These are phyloP conservation scores for Aproaerema taeniolella DNA, from an alignment of 2,888 invertebrate species.

Conservation along the genomic window DNA sequence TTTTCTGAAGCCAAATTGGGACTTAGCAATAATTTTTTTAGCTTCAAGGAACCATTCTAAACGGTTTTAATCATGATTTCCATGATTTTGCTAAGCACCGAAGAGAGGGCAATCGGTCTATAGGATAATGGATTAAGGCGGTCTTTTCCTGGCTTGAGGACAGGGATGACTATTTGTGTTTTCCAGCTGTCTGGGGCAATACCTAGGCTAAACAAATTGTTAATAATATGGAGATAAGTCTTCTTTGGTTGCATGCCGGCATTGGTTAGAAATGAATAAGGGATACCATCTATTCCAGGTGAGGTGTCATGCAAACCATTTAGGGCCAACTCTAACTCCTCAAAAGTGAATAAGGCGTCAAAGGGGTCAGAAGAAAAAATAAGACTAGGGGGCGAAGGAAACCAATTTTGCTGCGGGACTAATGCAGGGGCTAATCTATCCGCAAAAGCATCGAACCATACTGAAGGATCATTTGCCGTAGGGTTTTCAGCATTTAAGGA, in stretches of 20 bases:
- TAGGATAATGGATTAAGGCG: conserved; percentile 15
- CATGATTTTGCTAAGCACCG: conserved; percentile 18
- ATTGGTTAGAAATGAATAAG: conserved; percentile 17
- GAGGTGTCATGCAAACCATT: conserved; percentile 13
- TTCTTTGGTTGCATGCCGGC: neutral
- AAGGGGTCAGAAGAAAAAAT: neutral
- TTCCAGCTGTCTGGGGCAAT: conserved; percentile 21
- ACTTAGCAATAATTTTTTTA: conserved; percentile 12
- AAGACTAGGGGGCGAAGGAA: neutral
- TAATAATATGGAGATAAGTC: conserved; percentile 1
- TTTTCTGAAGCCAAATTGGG: conserved; percentile 26
- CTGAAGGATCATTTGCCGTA: conserved; percentile 1
- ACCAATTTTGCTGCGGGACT: neutral
- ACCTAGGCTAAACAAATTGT: conserved; percentile 7
- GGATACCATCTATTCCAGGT: conserved; percentile 20
- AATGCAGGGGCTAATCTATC: conserved; percentile 9
- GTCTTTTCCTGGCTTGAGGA: conserved; percentile 24
- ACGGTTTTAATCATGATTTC: conserved; percentile 24
- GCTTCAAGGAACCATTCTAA: conserved; percentile 25
- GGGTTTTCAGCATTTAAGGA: neutral
- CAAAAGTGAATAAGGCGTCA: conserved; percentile 14
- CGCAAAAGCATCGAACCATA: conserved; percentile 3
- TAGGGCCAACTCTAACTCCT: conserved; percentile 11
- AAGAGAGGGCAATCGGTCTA: conserved; percentile 25
- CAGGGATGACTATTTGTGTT: conserved; percentile 23